phyloP scores from a whole-genome alignment of 2,888 invertebrate genomes.

The Epinotia bilunana region DNA sequence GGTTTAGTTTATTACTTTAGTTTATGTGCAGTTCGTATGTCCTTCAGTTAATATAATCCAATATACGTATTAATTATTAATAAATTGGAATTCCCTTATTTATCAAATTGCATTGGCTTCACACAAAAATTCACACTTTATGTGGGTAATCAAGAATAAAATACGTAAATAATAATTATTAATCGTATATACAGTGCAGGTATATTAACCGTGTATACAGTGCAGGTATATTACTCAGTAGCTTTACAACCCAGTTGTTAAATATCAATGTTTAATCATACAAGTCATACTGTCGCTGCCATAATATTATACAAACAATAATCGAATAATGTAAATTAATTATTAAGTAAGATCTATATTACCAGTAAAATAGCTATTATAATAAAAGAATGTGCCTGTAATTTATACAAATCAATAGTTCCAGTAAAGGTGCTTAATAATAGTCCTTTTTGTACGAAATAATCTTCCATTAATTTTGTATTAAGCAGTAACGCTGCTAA shows the following conservation, averaged over 20 bases:
- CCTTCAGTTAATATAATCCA: constrained; percentile 21
- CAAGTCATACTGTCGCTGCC: constrained; percentile 44
- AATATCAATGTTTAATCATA: constrained; percentile 23
- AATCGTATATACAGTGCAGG: constrained; percentile 1
- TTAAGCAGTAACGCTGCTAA: too few relatives aligned
- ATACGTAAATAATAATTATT: constrained; percentile 4
- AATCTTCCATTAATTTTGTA: constrained; percentile 71
- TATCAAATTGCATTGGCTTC: not conserved
- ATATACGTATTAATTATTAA: constrained; percentile 1
- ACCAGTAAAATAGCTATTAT: constrained; percentile 44
- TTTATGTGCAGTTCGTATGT: constrained; percentile 47
- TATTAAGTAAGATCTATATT: constrained; percentile 46
- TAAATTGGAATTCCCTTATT: not conserved
- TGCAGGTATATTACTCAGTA: constrained; percentile 26
- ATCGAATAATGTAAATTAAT: constrained; percentile 44
- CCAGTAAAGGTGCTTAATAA: constrained; percentile 67
- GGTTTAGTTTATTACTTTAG: constrained; percentile 63
- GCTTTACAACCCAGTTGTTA: constrained; percentile 31
- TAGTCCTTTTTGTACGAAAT: constrained; percentile 52
- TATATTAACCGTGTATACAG: constrained; percentile 12
- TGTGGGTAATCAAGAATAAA: constrained; percentile 12
- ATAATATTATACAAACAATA: constrained; percentile 47
- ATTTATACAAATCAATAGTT: constrained; percentile 61
- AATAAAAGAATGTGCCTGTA: constrained; percentile 69
- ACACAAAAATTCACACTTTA: not conserved